Evolutionary conservation across 1,140 invertebrate genomes (phyloP).

Genomic region (Argopecten irradians): DNA sequence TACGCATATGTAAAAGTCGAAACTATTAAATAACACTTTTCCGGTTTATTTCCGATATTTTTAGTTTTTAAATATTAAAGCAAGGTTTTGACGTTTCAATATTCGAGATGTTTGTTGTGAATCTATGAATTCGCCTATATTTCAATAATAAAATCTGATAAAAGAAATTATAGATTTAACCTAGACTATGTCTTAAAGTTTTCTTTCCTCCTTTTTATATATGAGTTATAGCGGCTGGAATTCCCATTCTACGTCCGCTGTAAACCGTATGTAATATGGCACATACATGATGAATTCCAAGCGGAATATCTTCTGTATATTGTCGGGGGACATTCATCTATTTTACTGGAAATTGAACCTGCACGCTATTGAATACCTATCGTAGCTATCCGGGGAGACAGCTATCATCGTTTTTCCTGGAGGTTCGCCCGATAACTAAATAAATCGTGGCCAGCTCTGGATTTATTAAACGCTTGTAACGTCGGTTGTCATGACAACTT

Average conservation of each 20-base stretch:
- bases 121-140: not conserved
- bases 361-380: not conserved
- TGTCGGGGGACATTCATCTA: not conserved
- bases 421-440: not conserved
- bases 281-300: not conserved
- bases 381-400: not conserved
- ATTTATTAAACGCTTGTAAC: constrained; percentile 6
- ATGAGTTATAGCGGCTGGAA: not conserved
- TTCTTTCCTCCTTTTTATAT: not conserved
- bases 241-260: not conserved
- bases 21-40: no score
- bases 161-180: not conserved
- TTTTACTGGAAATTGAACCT: not conserved
- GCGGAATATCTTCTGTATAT: not conserved
- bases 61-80: not conserved
- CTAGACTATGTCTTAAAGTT: not conserved
- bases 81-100: not conserved
- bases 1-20: no score
- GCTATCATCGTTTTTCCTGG: not conserved
- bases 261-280: not conserved
- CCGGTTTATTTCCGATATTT: no score
- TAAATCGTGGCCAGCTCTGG: not conserved
- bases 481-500: not conserved
- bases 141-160: not conserved
- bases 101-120: not conserved